Base-by-base conservation (phyloP, 2,113 vertebrate species). In the Burhinus oedicnemus region DNA sequence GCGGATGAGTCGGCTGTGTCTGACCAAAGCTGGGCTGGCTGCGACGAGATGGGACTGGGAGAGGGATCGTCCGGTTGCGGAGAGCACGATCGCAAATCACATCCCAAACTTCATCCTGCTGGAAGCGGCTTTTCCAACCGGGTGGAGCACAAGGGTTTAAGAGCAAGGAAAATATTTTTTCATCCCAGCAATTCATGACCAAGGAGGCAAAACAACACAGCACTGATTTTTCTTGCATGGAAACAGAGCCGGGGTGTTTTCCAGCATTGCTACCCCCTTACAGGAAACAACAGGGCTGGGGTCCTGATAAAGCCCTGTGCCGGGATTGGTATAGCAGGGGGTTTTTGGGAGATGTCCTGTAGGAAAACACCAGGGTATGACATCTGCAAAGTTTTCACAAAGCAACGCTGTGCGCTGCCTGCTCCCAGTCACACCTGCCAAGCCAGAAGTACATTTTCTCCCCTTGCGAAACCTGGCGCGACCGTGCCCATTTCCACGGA, bases 111-210 rank as follows among this genome's bases (percentile, higher is more conserved):
- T 44, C 55, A 13, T 23, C 54, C 88, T 26, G 81, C 87, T 90
- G 93, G 27, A 71, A 94, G 71, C 0, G 9, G 89, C 77, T 93
- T 77, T 87, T 89, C 83, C 96, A 72, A 26, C 0, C 12, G 68
- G 93, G 89, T 76, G 96, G 94, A 93, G 91, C 27, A 17, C 47
- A 2, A 65, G 15, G 92, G 68, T 66, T 95, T 61, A 42, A 85
- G 36, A 92, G 81, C 44, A 77, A 97, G 94, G 83, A 74, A 96
- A 97, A 96, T 86, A 86, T 93, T 96, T 94, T 89, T 83, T 68
- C 38, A 2, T 32, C 78, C 55, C 74, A 65, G 87, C 64, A 66
- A 57, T 85, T 83, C 12, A 6, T 1, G 34, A 58, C 15, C 26
- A 7, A 87, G 66, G 75, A 95, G 83, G 60, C 45, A 60, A 89